Evolutionary conservation across 2,113 vertebrate species (phyloP).

Genomic region (Numenius arquata): DNA sequence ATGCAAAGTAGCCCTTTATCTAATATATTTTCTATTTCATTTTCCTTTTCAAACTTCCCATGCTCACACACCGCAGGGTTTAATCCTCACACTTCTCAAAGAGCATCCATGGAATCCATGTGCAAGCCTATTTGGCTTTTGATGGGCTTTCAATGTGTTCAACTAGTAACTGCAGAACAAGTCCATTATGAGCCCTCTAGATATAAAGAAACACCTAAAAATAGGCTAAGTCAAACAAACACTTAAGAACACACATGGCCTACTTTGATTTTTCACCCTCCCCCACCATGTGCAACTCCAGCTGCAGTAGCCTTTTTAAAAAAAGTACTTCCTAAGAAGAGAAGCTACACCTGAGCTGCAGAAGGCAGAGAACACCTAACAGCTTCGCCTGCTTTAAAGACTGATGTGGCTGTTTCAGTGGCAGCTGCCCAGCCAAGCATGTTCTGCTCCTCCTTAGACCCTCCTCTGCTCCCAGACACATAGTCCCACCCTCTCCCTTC

Average conservation of each 20-base stretch:
- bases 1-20: neutral
- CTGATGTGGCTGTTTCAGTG: too few species aligned
- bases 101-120: neutral
- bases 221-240: neutral
- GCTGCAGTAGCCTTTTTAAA: neutral
- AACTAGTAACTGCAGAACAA: neutral
- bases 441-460: neutral
- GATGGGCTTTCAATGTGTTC: rapidly evolving
- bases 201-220: neutral
- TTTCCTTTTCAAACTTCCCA: neutral
- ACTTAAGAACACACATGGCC: neutral
- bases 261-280: neutral
- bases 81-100: neutral
- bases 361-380: neutral
- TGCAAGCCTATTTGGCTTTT: neutral
- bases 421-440: neutral
- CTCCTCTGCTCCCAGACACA: neutral
- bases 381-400: neutral
- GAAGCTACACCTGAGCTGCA: neutral
- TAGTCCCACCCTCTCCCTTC: neutral
- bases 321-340: neutral
- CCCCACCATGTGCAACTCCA: neutral
- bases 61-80: rapidly evolving
- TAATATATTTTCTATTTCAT: neutral
- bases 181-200: neutral